Percentiles rank a stretch among this genome's conserved stretches.
Evolutionary conservation across 2,113 vertebrate genomes (phyloP).

Genomic region (Cyanoramphus novaezelandiae): DNA sequence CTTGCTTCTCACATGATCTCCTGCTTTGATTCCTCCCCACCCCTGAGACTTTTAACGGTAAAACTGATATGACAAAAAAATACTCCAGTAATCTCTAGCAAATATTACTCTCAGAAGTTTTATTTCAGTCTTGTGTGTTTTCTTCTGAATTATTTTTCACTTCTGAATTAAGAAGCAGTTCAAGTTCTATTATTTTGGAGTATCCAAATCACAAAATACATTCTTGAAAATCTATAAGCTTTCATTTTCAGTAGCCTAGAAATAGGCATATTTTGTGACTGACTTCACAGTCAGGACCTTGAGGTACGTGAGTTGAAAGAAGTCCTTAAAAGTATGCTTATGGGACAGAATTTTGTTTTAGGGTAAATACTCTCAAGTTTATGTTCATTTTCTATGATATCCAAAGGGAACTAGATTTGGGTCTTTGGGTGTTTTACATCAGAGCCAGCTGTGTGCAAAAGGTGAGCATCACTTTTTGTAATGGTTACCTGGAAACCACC

Average conservation of each 20-base stretch:
- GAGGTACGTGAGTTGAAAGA: background rate
- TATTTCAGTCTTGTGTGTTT: conserved; percentile 38
- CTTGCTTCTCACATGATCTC: conserved; percentile 19
- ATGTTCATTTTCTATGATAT: background rate
- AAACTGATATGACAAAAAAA: background rate
- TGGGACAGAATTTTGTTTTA: background rate
- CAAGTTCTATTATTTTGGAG: conserved; percentile 37
- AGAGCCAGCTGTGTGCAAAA: background rate
- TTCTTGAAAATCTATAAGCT: conserved; percentile 44
- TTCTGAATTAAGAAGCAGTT: conserved; percentile 48
- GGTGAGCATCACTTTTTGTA: background rate
- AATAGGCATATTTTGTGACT: conserved; percentile 18
- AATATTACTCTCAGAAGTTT: background rate
- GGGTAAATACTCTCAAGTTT: background rate
- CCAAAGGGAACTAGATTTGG: background rate
- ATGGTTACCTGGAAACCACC: background rate
- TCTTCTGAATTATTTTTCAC: background rate
- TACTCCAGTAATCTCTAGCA: background rate
- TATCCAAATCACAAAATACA: conserved; percentile 42
- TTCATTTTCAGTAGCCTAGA: conserved; percentile 39
- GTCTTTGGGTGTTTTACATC: background rate
- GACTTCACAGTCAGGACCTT: background rate
- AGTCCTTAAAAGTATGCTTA: background rate
- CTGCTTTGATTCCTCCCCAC: background rate
- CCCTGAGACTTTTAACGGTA: background rate